phyloP scores from a whole-genome alignment of 1,140 invertebrate genomes.

The Harlomillsia oculata region DNA sequence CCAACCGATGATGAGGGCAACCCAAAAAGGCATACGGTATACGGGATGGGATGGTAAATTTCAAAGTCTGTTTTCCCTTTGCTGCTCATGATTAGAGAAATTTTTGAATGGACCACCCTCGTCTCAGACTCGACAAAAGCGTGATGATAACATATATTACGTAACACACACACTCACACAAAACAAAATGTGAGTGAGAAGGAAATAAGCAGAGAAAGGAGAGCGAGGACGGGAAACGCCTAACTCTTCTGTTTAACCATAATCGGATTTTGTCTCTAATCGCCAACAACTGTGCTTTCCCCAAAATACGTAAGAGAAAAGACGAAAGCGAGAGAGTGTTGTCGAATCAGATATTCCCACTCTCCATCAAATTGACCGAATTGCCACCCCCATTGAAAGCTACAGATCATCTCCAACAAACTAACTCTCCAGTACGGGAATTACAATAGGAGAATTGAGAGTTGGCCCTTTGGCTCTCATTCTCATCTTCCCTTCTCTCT shows the following conservation, averaged over 20 bases:
- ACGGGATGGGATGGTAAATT: too few species aligned
- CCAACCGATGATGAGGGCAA: neutral
- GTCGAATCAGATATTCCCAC: slow-evolving; percentile 28
- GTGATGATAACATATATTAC: too few species aligned
- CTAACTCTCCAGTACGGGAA: too few species aligned
- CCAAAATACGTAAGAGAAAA: slow-evolving; percentile 23
- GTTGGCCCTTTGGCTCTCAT: slow-evolving; percentile 16
- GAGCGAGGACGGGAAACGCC: slow-evolving; percentile 1
- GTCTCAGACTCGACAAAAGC: too few species aligned
- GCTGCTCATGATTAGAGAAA: too few species aligned
- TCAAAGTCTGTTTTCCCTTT: too few species aligned
- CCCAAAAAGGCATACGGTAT: neutral
- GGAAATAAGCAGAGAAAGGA: slow-evolving; percentile 1
- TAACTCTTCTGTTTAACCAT: slow-evolving; percentile 15
- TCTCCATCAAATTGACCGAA: slow-evolving; percentile 30
- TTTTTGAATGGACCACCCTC: too few species aligned
- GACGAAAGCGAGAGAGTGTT: neutral
- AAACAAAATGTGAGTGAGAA: too few species aligned
- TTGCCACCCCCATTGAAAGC: slow-evolving; percentile 21
- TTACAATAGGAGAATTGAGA: slow-evolving; percentile 8
- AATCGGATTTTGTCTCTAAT: slow-evolving; percentile 35
- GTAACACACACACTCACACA: too few species aligned
- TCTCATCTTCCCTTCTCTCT: neutral
- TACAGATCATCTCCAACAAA: slow-evolving; percentile 16
- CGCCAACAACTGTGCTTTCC: slow-evolving; percentile 34